Evolutionary conservation across 2,113 vertebrate genomes (phyloP).

Genomic region (Tringa solitaria): DNA sequence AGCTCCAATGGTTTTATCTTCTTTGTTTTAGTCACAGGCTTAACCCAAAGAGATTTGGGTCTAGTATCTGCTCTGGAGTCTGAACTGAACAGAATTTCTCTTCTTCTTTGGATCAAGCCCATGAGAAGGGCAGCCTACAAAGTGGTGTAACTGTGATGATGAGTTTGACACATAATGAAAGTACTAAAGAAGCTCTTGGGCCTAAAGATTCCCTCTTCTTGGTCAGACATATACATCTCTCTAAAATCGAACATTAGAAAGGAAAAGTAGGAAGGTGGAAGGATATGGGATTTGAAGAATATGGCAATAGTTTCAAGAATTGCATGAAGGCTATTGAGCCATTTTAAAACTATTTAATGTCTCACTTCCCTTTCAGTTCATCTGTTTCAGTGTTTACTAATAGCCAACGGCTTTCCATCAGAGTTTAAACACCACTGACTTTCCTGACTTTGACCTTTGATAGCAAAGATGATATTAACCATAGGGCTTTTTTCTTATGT

Average conservation of each 20-base stretch:
- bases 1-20: neutral
- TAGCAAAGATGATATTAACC: neutral
- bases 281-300: neutral
- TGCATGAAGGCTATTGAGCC: neutral
- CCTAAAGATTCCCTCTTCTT: neutral
- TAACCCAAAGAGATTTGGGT: neutral
- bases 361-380: neutral
- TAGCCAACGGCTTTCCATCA: neutral
- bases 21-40: neutral
- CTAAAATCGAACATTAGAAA: neutral
- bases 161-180: neutral
- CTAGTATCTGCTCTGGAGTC: neutral
- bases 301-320: neutral
- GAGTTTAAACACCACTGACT: neutral
- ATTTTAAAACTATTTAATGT: neutral
- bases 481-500: neutral
- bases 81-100: neutral
- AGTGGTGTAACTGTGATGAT: neutral
- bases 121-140: neutral
- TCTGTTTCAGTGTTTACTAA: neutral
- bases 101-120: neutral
- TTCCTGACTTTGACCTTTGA: neutral
- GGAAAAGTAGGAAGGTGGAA: neutral
- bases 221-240: neutral
- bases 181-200: neutral